Base-by-base conservation (phyloP, 2,797 vertebrate genomes). In the Knipowitschia caucasica region DNA sequence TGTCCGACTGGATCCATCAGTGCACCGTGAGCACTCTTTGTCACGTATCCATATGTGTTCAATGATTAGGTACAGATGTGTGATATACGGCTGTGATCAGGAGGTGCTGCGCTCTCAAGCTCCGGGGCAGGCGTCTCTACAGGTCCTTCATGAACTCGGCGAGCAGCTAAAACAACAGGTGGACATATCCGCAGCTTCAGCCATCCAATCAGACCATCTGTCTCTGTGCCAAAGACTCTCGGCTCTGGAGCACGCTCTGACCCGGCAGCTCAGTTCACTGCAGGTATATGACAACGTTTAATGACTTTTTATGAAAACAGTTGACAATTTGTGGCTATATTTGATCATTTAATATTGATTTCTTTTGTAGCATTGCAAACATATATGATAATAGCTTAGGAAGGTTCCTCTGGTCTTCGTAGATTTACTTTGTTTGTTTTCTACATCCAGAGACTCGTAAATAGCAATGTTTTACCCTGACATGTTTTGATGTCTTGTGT, bases 81-180 rank as follows among this genome's bases (percentile, higher is more conserved):
- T 35, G 30, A 14, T 9, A 11, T 9, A 20, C 5, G 7, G 11
- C 23, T 7, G 4, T 73, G 12, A 67, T 31, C 1, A 99, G 97
- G 94, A 92, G 33, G 69, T 95, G 40, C 89, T 97, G 42, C 81
- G 67, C 4, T 81, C 85, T 15, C 87, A 95, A 50, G 87, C 77
- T 63, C 74, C 89, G 0, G 77, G 90, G 0, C 92, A 91, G 67
- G 91, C 92, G 24, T 94, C 92, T 3, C 81, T 98, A 24, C 83
- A 91, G 52, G 86, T 94, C 63, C 94, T 99, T 38, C 89, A 82
- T 0, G 92, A 95, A 47, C 80, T 97, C 30, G 95, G 94, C 49
- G 94, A 96, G 27, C 92, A 98, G 70, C 91, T 99, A 34, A 95
- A 93, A 69, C 89, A 90, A 63, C 95, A 95, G 67, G 94, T 98